Conservation (phyloP, 2,113 vertebrate genomes). For the Taxidea taxus region DNA sequence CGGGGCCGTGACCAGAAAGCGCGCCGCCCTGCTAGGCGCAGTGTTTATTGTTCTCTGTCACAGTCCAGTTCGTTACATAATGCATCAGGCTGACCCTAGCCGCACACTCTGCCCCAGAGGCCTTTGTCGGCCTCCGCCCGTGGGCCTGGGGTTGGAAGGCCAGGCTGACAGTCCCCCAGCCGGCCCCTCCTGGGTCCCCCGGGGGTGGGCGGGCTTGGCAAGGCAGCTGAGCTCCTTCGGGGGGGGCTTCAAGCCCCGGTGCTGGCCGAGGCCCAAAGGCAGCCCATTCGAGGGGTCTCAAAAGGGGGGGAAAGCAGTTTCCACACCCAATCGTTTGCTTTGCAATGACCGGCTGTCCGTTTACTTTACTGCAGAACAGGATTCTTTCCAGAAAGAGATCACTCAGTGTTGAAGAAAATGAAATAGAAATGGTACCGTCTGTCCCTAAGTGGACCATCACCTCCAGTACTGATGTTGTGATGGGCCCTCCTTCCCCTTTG, state of each 20-base stretch:
- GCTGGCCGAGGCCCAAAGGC: rapidly evolving
- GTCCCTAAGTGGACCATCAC: rapidly evolving
- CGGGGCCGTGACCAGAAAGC: background rate
- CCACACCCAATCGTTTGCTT: rapidly evolving
- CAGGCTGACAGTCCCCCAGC: background rate
- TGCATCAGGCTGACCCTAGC: conserved; percentile 42
- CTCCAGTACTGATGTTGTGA: rapidly evolving
- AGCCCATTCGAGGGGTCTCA: background rate
- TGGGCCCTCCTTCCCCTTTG: rapidly evolving
- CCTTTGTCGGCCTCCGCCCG: conserved; percentile 1
- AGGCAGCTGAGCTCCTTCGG: background rate
- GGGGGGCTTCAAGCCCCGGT: rapidly evolving
- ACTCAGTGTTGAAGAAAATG: background rate
- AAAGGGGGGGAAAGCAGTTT: rapidly evolving
- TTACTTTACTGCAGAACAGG: background rate
- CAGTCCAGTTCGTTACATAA: conserved; percentile 57
- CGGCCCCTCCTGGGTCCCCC: background rate
- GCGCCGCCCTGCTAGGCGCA: background rate
- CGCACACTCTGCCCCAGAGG: conserved; percentile 29
- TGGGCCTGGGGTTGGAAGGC: conserved; percentile 10
- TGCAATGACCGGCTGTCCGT: rapidly evolving
- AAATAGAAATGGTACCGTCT: background rate
- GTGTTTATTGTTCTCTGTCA: conserved; percentile 79
- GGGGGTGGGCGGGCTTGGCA: rapidly evolving
- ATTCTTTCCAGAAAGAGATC: background rate